phyloP scores from a whole-genome alignment of 2,888 invertebrate genomes.

The Dasypolia templi region DNA sequence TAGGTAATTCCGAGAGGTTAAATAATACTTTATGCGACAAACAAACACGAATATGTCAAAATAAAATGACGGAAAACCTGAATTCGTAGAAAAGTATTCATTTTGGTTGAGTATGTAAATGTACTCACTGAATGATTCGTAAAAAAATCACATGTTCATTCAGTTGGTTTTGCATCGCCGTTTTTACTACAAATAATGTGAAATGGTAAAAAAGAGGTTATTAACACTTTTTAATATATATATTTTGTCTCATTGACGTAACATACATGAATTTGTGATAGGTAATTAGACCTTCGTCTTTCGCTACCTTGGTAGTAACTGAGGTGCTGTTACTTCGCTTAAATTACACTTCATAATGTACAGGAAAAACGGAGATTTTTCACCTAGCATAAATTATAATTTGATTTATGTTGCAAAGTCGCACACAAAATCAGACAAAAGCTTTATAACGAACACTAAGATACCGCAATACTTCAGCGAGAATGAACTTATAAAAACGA shows the following conservation, averaged over 20 bases:
- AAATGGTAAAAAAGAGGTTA: too few relatives aligned
- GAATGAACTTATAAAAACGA: not conserved
- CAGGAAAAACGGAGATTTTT: not conserved
- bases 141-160: not conserved
- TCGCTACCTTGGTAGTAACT: too few relatives aligned
- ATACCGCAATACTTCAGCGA: not conserved
- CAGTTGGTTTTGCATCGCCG: not conserved
- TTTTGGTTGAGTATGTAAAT: not conserved
- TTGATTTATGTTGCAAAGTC: not conserved
- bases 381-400: not conserved
- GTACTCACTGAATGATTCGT: not conserved
- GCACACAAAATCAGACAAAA: slow-evolving; percentile 10
- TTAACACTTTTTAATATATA: too few relatives aligned
- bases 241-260: not conserved
- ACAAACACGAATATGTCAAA: not conserved
- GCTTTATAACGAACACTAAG: slow-evolving; percentile 13
- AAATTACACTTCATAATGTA: not conserved
- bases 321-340: too few relatives aligned
- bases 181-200: not conserved
- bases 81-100: not conserved
- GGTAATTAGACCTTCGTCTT: too few relatives aligned
- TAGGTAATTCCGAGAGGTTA: not conserved
- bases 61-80: too few relatives aligned
- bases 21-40: not conserved
- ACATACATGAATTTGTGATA: not conserved